phyloP scores from a whole-genome alignment of 2,797 vertebrate genomes.

The Stomatorhinus walkeri region DNA sequence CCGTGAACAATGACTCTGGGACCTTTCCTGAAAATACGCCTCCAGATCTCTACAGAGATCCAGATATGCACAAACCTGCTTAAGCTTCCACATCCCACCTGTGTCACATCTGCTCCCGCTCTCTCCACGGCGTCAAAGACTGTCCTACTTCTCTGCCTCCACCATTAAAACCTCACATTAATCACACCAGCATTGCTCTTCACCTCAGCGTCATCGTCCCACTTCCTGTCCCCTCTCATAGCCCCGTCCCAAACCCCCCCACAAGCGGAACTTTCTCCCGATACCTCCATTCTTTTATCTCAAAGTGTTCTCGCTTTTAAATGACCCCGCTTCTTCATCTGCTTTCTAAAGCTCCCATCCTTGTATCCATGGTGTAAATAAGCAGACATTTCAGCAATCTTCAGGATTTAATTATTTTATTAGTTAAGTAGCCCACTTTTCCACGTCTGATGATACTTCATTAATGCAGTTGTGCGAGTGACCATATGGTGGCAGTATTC shows the following conservation, averaged over 20 bases:
- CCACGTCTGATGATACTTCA: background rate
- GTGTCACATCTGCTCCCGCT: background rate
- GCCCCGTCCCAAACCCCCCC: background rate
- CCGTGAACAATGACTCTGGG: background rate
- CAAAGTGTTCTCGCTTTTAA: background rate
- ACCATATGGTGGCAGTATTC: background rate
- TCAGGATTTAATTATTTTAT: background rate
- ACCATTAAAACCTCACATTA: background rate
- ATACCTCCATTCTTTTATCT: background rate
- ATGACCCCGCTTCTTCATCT: background rate
- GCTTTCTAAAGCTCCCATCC: background rate
- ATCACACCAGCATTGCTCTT: background rate
- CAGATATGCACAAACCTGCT: background rate
- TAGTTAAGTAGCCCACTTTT: background rate
- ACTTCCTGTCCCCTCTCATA: conserved; percentile 10
- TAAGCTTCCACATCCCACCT: background rate
- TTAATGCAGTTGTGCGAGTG: background rate
- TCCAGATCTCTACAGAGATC: background rate
- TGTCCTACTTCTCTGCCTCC: conserved; percentile 3
- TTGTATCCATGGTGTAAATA: background rate
- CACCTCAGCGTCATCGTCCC: background rate
- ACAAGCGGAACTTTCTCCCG: background rate
- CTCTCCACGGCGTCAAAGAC: background rate
- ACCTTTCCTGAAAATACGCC: background rate
- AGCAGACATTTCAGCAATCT: background rate